A percentile compares a stretch with the other conserved stretches of the same genome.
Evolutionary conservation across 2,113 vertebrate genomes (phyloP).

Genomic region (Dinomys branickii): DNA sequence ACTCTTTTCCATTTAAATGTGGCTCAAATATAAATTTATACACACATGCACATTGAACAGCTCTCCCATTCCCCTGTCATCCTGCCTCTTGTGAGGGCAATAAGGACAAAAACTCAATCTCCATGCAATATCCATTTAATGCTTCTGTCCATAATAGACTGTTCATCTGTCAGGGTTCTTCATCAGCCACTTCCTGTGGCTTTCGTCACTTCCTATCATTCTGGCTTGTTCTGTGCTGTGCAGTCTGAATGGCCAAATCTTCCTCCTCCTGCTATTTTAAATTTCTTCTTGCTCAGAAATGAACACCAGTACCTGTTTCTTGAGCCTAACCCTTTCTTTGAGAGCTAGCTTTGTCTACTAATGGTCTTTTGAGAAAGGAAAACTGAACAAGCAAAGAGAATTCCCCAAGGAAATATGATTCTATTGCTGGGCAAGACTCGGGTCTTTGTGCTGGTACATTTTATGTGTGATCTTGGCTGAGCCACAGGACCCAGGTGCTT

Average conservation of each 20-base stretch:
- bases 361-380: neutral
- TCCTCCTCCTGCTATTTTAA: neutral
- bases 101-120: conserved; percentile 33
- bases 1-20: neutral
- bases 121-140: neutral
- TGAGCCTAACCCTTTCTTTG: neutral
- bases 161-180: neutral
- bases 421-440: neutral
- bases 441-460: neutral
- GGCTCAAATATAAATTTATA: neutral
- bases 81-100: neutral
- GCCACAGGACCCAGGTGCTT: neutral
- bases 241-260: neutral
- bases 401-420: neutral
- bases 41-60: neutral
- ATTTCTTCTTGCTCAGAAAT: conserved; percentile 27
- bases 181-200: neutral
- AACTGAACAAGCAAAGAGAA: neutral
- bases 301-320: conserved; percentile 4
- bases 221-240: neutral
- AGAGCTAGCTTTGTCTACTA: neutral
- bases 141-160: neutral
- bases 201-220: conserved; percentile 32
- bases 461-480: neutral
- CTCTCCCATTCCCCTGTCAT: neutral